A percentile compares a stretch with the other conserved stretches of the same genome.
phyloP scores from a whole-genome alignment of 2,797 vertebrate species.

The Lagorchestes hirsutus region DNA sequence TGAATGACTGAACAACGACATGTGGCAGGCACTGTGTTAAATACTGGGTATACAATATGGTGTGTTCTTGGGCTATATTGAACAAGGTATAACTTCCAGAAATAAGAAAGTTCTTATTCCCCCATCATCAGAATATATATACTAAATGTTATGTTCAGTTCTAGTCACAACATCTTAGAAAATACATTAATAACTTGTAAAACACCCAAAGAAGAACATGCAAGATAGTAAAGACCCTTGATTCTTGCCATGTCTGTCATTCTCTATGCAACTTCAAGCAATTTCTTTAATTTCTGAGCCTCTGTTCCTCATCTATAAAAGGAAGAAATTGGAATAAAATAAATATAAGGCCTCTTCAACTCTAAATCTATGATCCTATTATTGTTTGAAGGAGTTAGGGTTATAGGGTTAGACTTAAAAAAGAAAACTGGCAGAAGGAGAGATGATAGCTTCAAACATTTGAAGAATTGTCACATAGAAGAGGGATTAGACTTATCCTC shows the following conservation, averaged over 20 bases:
- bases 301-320: not conserved
- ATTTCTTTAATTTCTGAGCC: not conserved
- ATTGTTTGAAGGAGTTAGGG: not conserved
- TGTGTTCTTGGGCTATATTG: not conserved
- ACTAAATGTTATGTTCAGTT: too few species aligned
- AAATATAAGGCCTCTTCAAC: not conserved
- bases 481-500: not conserved
- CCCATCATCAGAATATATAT: not conserved
- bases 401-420: too few species aligned
- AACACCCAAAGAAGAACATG: not conserved
- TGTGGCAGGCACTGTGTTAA: not conserved
- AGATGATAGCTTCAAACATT: not conserved
- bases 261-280: not conserved
- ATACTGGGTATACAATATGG: not conserved
- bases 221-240: not conserved
- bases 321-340: not conserved
- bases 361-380: not conserved
- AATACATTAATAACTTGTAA: not conserved
- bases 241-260: not conserved
- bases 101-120: not conserved
- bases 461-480: not conserved
- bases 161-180: not conserved
- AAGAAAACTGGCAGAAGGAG: too few species aligned
- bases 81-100: not conserved
- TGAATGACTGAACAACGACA: not conserved